A percentile compares a stretch with the other conserved stretches of the same genome.
These are phyloP conservation scores for Drosophila bipectinata DNA, from an alignment of 1,140 invertebrate genomes.

Conservation along the genomic window DNA sequence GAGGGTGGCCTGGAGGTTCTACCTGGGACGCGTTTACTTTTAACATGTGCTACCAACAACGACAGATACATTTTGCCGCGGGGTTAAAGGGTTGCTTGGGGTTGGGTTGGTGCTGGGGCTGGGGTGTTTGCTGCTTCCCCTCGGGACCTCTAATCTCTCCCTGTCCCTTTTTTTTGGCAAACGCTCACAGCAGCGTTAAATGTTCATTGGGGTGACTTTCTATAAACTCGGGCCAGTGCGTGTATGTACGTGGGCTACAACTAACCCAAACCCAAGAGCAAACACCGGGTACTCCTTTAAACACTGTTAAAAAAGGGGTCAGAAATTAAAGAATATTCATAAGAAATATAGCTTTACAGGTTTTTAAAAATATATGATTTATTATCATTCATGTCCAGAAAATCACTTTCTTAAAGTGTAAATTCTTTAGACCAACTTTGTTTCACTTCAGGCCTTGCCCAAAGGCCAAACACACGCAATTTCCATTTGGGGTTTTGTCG, in stretches of 20 bases:
- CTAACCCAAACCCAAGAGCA: slow-evolving; percentile 55
- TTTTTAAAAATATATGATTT: too few relatives aligned
- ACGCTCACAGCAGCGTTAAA: slow-evolving; percentile 66
- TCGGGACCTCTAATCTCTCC: not conserved
- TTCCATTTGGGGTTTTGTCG: slow-evolving; percentile 57
- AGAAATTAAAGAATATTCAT: not conserved
- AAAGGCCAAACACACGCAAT: slow-evolving; percentile 65
- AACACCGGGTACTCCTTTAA: slow-evolving; percentile 31
- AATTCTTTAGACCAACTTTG: slow-evolving; percentile 17
- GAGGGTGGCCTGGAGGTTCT: not conserved
- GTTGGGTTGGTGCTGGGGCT: too few relatives aligned
- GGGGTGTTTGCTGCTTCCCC: slow-evolving; percentile 16
- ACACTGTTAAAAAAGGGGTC: slow-evolving; percentile 13
- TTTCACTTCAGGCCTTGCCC: slow-evolving; percentile 42
- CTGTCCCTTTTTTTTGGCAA: slow-evolving; percentile 13
- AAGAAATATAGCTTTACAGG: too few relatives aligned
- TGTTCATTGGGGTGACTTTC: slow-evolving; percentile 44
- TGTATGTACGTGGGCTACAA: slow-evolving; percentile 28
- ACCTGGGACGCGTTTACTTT: slow-evolving; percentile 63
- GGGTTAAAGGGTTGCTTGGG: not conserved
- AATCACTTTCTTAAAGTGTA: not conserved
- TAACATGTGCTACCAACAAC: slow-evolving; percentile 67
- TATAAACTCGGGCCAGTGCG: slow-evolving; percentile 20
- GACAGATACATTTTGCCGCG: slow-evolving; percentile 42
- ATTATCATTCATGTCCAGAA: not conserved